Base-by-base conservation (phyloP, 2,888 invertebrate genomes). In the Chromoteleia sp. region DNA sequence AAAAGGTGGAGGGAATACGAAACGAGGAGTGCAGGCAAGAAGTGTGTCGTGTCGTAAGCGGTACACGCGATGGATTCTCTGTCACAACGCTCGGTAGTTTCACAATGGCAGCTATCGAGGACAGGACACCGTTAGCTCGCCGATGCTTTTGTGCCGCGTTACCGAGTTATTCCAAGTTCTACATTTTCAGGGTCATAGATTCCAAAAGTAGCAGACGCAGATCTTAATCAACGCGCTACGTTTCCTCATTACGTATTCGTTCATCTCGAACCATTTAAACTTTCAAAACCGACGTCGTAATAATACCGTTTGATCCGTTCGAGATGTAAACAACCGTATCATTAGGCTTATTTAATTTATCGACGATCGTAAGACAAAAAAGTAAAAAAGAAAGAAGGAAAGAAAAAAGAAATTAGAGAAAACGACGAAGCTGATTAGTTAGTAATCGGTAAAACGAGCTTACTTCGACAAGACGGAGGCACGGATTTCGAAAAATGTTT, bases 41-140 rank as follows among this genome's bases (percentile, higher is more conserved):
- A 89, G 89, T 89, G 86, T 89, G 89, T 88, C 89, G 88, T 85
- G 88, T 86, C 86, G 86, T 82, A 86, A 88, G 88, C 88, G 88
- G 87, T 87, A 88, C 86, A 85, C 87, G 87, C 87, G 87, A 89
- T 87, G 87, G 87, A 86, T 88, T 87, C 86, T 87, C 88, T 87
- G 89, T 89, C 89, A 89, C 89, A 89, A 89, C 88, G 88, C 88
- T 86, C 87, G 88, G 88, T 86, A 88, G 89, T 89, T 89, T 89
- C 89, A 89, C 89, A 89, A 89, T 89, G 87, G 87, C 87, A 87
- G 87, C 85, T 89, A 89, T 89, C 88, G 89, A 89, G 89, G 89
- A 88, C 89, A 89, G 87, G 86, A 86, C 88, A 89, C 89, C 89
- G 89, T 89, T 89, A 89, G 88, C 82, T 88, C 83, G 86, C 87